Evolutionary conservation across 2,888 invertebrate species (phyloP).

Genomic region (Apantesis nais): DNA sequence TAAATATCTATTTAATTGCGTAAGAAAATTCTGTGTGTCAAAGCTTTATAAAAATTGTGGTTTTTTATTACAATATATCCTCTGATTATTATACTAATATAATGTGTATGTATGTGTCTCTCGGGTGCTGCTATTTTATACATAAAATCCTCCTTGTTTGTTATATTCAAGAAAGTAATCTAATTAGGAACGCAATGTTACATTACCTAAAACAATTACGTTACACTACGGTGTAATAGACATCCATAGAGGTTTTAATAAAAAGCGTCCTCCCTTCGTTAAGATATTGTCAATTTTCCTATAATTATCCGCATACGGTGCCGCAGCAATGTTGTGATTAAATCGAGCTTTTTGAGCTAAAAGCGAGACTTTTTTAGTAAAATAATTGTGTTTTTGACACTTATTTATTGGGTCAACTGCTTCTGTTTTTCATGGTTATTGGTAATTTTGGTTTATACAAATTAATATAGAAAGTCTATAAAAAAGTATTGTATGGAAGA

Average conservation of each 20-base stretch:
- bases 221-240: slow-evolving; percentile 55
- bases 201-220: neutral
- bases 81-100: too few species aligned
- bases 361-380: slow-evolving; percentile 42
- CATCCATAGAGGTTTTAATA: slow-evolving; percentile 41
- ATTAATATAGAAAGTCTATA: slow-evolving; percentile 12
- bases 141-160: too few species aligned
- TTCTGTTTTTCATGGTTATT: slow-evolving; percentile 28
- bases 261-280: slow-evolving; percentile 70
- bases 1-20: too few species aligned
- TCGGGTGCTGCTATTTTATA: too few species aligned
- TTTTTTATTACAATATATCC: too few species aligned
- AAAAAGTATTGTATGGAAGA: neutral
- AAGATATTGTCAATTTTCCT: slow-evolving; percentile 72
- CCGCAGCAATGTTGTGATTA: slow-evolving; percentile 71
- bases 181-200: neutral
- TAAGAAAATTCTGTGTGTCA: too few species aligned
- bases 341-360: slow-evolving; percentile 53
- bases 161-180: too few species aligned
- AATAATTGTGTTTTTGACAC: slow-evolving; percentile 41
- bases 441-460: slow-evolving; percentile 11
- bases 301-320: slow-evolving; percentile 74
- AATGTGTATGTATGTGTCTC: too few species aligned
- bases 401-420: slow-evolving; percentile 43
- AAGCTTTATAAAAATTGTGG: neutral